Base-by-base conservation (phyloP, 1,140 invertebrate species). In the Drosophila ironensis region DNA sequence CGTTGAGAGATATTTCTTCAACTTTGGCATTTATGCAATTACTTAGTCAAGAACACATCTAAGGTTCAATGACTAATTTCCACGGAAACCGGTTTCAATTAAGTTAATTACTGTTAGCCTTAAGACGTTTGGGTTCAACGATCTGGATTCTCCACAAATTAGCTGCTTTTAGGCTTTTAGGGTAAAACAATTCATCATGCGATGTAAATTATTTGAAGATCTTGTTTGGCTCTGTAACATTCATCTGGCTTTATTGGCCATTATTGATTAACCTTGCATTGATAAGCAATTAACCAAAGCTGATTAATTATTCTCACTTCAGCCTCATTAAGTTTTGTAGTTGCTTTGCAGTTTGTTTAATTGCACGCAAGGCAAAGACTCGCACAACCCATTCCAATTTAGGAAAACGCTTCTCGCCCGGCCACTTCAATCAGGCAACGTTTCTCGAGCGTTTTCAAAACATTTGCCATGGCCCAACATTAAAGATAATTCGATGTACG, bases 401-500 rank as follows among this genome's bases (percentile, higher is more conserved):
- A 57, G 38, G 24, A 59, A 59, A 61, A 27, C 22, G 25, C 33
- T 60, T 45, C 27, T 27, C 53, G 12, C 5, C 14, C 12, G 50
- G 25, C 22, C 25, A 28, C 54, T 60, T 22, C 16, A 70, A 70
- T 70, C 44, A 44, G 37, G n/a, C 66, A 44, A 11, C 28, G 28
- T 27, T 63, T 63, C 9, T 47, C 24, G 41, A 61, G 41, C 59
- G 44, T 75, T 74, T 63, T 61, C 8, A 38, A 76, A 72, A 78
- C 52, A 76, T 76, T 77, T 72, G 73, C 73, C 69, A 63, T 63
- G 30, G 25, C 30, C 51, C 28, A 69, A 50, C 71, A 75, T 69
- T 75, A 8, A 57, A 71, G 46, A 54, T 72, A 77, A 77, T 72
- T 77, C 47, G 52, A 78, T 68, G 59, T 63, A 61, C 59, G 40